Evolutionary conservation across 2,888 invertebrate genomes (phyloP), one percentile per base, ranked within the genome.

Genomic region (Diplolepis rosae): DNA sequence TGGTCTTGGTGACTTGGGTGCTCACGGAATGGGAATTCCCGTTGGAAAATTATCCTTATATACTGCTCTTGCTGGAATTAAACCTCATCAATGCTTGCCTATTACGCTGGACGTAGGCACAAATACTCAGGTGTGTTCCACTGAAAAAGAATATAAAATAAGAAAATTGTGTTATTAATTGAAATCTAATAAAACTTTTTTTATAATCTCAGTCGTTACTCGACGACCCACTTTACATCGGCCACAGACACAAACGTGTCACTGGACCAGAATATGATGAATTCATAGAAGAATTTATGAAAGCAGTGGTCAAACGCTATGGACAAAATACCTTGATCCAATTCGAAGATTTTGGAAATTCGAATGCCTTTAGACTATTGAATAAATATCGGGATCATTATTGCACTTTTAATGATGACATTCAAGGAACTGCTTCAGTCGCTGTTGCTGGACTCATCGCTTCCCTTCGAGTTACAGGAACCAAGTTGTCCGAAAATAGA

Each of bases 361-460:
- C 95, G 9, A 99, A 99, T 90, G 99, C 99, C 5, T 99, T 99
- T 91, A 91, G 96, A 39, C 91, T 99, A 69, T 91, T 99, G 77
- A 94, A 93, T 83, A 97, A 96, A 88, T 99, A 99, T 90, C 93
- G 97, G 50, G 91, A 95, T 82, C 88, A 92, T 84, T 95, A 95
- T 89, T 99, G 98, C 90, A 98, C 97, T 13, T 99, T 99, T 90
- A 99, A 99, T 90, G 99, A 99, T 89, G 99, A 99, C 89, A 99
- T 99, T 87, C 98, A 99, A 89, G 98, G 98, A 85, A 98, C 98
- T 4, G 99, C 99, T 2, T 92, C 97, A 4, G 99, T 99, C 18
- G 98, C 98, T 11, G 95, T 99, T 24, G 97, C 97, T 13, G 99
- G 99, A 0, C 90, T 99, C 61, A 88, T 99, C 75, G 96, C 98